Evolutionary conservation across 1,140 invertebrate genomes (phyloP), one percentile per base, ranked within the genome.

Genomic region (Drosophila yakuba): DNA sequence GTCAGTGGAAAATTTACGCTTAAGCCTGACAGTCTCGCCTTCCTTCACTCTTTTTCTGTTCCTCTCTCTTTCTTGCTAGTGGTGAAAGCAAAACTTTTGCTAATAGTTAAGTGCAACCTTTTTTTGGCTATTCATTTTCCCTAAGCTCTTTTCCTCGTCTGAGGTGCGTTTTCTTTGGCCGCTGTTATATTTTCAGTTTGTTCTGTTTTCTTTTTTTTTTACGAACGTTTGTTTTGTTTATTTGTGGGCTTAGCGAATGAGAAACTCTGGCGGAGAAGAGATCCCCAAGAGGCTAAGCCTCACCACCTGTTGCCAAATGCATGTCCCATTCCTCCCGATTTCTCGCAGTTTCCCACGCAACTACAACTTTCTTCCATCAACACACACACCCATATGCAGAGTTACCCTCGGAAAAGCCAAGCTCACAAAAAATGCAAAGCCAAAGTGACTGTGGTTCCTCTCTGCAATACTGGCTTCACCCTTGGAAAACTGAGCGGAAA

Each of bases 1-100:
- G 79, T 83, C 79, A 83, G 57, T 59, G 58, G 43, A 58, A 82
- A 78, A 82, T 82, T 60, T 78, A 68, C 62, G 62, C 74, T 78
- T 69, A 44, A 56, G 52, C 38, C 68, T 81, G 68, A 41, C 58
- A 61, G 60, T 68, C 35, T 23, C 17, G 11, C 36, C n/a, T 20
- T 45, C 59, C 28, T 39, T 57, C 8, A n/a, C 38, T 39, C 38
- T 12, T 3, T 12, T 39, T 14, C 38, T 39, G 12, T 4, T 14
- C 4, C 38, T 5, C 11, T 14, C 14, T 39, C 38, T 39, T 14
- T 39, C 38, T 39, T 14, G 39, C 7, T 23, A 39, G 44, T 32
- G 28, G 28, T 10, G 56, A 60, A 35, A 45, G 48, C 4, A 25
- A 71, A 71, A 62, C 45, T 52, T 76, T 77, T 77, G 39, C 64